Percentiles rank a stretch among this genome's conserved stretches.
These are phyloP conservation scores for Eucidaris tribuloides DNA, from an alignment of 35 echinoderm and acorn worm species.

Conservation along the genomic window DNA sequence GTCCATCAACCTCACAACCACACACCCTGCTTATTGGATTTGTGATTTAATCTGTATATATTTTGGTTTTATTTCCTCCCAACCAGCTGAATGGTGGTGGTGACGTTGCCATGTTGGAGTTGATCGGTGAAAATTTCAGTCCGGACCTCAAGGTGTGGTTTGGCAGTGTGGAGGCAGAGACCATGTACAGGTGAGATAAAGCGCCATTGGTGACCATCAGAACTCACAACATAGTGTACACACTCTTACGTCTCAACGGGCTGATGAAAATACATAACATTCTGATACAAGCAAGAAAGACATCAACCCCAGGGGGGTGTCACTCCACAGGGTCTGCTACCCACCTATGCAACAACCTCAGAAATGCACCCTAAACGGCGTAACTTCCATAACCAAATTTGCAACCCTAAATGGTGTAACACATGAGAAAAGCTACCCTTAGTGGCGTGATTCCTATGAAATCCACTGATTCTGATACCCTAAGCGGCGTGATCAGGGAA, in stretches of 20 bases:
- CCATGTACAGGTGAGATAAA: slow-evolving; percentile 91
- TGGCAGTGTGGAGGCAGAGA: slow-evolving; percentile 95
- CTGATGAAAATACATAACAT: background rate
- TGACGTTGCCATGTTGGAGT: slow-evolving; percentile 95
- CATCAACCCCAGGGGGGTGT: background rate
- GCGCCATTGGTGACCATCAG: background rate
- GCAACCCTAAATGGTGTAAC: no score
- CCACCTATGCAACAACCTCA: no score
- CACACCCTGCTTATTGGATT: no score
- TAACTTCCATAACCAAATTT: no score
- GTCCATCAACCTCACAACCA: no score
- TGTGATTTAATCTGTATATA: no score
- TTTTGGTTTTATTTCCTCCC: no score
- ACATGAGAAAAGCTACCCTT: no score
- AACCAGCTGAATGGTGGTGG: slow-evolving; percentile 99
- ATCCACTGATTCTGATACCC: no score
- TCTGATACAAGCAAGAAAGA: background rate
- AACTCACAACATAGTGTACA: background rate
- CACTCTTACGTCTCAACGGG: background rate
- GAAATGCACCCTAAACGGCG: no score
- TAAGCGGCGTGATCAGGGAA: no score
- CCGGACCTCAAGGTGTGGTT: slow-evolving; percentile 95
- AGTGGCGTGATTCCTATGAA: no score
- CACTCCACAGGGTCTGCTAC: background rate
- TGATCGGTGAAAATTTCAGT: slow-evolving; percentile 88